Evolutionary conservation across 2,797 vertebrate species (phyloP).

Genomic region (Cynodonichthys magdalenae): DNA sequence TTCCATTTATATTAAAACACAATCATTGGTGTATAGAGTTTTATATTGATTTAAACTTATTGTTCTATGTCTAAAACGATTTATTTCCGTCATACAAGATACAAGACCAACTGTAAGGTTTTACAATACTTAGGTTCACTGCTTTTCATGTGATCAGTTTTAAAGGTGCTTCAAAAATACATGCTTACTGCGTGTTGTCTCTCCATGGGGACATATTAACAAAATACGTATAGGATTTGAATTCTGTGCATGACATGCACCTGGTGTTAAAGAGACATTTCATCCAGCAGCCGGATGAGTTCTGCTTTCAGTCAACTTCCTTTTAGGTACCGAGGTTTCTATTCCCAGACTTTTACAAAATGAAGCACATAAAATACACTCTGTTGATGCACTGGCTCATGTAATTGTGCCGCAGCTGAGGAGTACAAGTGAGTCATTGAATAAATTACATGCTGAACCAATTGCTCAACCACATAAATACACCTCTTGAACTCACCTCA

Average conservation of each 20-base stretch:
- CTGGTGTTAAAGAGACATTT: slow-evolving; percentile 36
- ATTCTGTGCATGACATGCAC: too few relatives aligned
- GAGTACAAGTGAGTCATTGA: slow-evolving; percentile 60
- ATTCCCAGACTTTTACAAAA: slow-evolving; percentile 39
- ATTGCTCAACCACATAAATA: slow-evolving; percentile 49
- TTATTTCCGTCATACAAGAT: not conserved
- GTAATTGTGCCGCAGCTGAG: slow-evolving; percentile 40
- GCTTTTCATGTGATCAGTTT: not conserved
- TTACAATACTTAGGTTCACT: slow-evolving; percentile 5
- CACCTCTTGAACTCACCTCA: slow-evolving; percentile 39
- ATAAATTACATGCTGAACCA: slow-evolving; percentile 51
- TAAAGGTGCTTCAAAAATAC: slow-evolving; percentile 9
- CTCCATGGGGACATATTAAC: slow-evolving; percentile 11
- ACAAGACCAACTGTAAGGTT: not conserved
- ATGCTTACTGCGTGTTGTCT: not conserved
- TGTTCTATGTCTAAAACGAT: slow-evolving; percentile 1
- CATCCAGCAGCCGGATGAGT: slow-evolving; percentile 9
- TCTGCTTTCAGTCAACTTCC: slow-evolving; percentile 13
- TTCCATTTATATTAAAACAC: not conserved
- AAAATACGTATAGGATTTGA: slow-evolving; percentile 8
- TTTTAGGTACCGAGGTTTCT: slow-evolving; percentile 23
- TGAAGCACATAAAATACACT: slow-evolving; percentile 28
- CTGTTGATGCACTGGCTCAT: slow-evolving; percentile 32
- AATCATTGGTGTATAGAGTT: not conserved
- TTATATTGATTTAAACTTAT: not conserved